Conservation (phyloP, 2,888 invertebrate species). For the Sphaeridia pumilis region DNA sequence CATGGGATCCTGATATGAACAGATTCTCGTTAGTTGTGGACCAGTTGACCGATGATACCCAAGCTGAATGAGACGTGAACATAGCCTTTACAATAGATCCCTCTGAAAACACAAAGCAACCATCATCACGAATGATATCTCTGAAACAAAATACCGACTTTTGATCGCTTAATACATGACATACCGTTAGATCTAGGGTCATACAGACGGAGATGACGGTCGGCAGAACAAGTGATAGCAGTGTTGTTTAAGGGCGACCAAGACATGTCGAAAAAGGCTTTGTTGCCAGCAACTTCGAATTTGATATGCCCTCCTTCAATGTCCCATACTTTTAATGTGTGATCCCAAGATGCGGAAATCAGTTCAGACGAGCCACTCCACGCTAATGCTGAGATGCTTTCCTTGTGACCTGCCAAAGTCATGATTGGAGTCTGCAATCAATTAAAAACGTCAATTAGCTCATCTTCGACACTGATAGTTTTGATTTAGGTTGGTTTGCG, state of each 20-base stretch:
- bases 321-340: slow-evolving; percentile 90
- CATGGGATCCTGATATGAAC: slow-evolving; percentile 88
- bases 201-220: slow-evolving; percentile 78
- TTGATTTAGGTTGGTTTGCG: too few species aligned
- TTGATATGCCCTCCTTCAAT: slow-evolving; percentile 70
- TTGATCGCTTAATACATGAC: too few species aligned
- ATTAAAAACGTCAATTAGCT: too few species aligned
- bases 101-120: too few species aligned
- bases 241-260: slow-evolving; percentile 64
- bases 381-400: slow-evolving; percentile 69
- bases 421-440: slow-evolving; percentile 58
- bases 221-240: slow-evolving; percentile 77
- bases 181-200: slow-evolving; percentile 78
- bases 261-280: slow-evolving; percentile 78
- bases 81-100: slow-evolving; percentile 75
- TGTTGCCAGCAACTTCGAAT: slow-evolving; percentile 72
- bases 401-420: slow-evolving; percentile 84
- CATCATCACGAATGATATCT: too few species aligned
- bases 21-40: slow-evolving; percentile 65
- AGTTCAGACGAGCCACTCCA: slow-evolving; percentile 73
- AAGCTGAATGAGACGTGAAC: slow-evolving; percentile 77
- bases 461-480: too few species aligned
- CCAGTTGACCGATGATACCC: slow-evolving; percentile 88
- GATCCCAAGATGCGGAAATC: slow-evolving; percentile 87
- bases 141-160: not conserved